Base-by-base conservation (phyloP, 2,797 vertebrate species). In the Sylvia borin region DNA sequence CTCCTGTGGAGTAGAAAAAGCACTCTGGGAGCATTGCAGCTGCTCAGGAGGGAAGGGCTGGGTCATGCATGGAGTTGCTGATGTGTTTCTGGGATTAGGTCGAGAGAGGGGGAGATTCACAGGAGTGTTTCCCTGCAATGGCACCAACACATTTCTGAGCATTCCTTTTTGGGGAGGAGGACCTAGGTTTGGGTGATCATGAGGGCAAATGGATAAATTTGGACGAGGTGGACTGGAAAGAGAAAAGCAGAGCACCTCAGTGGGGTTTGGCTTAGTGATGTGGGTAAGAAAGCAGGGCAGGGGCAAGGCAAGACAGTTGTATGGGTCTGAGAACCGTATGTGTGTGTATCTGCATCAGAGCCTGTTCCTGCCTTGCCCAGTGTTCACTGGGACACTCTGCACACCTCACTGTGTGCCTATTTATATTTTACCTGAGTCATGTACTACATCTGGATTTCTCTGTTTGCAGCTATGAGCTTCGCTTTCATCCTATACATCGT, bases 181-280 rank as follows among this genome's bases (percentile, higher is more conserved):
- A 78, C 19, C 50, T 76, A 9, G 5, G 6, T 61, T 53, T 4
- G 16, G 34, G 66, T 32, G 36, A 77, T 50, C 0, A 0, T 2
- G 9, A 58, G 40, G 45, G 29, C 34, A 72, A 21, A 8, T 0
- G 4, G 61, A 45, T 79, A 36, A 58, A 75, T 40, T 34, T 66
- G n/a, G 27, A 58, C 36, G 27, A 86, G 26, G 7, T 40, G 57
- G 20, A 13, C n/a, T 48, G 58, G 29, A 62, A 27, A 66, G 19
- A 43, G 29, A 57, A 55, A 29, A 72, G 26, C 7, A 53, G 70
- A 78, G 54, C 32, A 26, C 17, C 16, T 8, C 0, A 0, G 29
- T 0, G 4, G 0, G 0, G 27, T 26, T 65, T 88, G 47, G 13
- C 57, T 85, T n/a, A 29, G 29, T 2, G 1, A 6, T 31, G 45